A percentile compares a stretch with the other conserved stretches of the same genome.
These are phyloP conservation scores for Hirtodrosophila cameraria DNA, from an alignment of 2,888 invertebrate species.

Conservation along the genomic window DNA sequence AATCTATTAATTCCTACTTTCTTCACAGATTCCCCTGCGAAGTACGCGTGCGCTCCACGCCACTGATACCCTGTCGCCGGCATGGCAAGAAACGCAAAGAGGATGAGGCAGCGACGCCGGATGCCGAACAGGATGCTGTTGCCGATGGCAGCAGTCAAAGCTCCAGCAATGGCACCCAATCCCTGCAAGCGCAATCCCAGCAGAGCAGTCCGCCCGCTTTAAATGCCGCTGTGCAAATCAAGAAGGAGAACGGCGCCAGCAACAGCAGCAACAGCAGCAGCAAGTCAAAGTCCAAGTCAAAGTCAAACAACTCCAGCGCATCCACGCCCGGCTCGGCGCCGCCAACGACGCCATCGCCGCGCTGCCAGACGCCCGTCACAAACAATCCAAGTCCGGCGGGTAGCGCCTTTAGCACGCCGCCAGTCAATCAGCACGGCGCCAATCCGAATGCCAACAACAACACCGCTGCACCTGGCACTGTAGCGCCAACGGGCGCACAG, in stretches of 20 bases:
- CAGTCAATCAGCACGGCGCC: constrained; percentile 80
- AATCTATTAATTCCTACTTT: constrained; percentile 9
- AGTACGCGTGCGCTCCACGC: constrained; percentile 93
- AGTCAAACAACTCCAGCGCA: constrained; percentile 72
- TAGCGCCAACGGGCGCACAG: constrained; percentile 66
- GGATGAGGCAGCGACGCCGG: constrained; percentile 85
- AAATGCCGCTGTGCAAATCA: constrained; percentile 48
- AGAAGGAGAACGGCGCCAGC: constrained; percentile 69
- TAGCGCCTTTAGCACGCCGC: constrained; percentile 84
- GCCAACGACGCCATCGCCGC: constrained; percentile 83
- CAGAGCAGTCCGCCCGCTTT: constrained; percentile 65
- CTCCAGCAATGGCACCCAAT: constrained; percentile 57
- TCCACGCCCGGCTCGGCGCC: constrained; percentile 79
- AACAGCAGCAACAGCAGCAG: constrained; percentile 44
- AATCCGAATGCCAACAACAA: constrained; percentile 55
- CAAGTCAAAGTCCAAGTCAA: constrained; percentile 80
- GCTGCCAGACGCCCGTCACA: constrained; percentile 84
- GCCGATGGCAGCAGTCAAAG: constrained; percentile 66
- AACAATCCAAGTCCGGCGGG: constrained; percentile 86
- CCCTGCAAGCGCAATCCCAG: constrained; percentile 48
- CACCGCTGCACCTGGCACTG: constrained; percentile 21
- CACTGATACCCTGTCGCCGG: constrained; percentile 91
- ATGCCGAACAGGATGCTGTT: constrained; percentile 75
- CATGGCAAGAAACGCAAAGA: constrained; percentile 91
- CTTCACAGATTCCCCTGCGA: constrained; percentile 91